These are phyloP conservation scores for Brachionus asplanchnoidis DNA, from an alignment of 1,140 invertebrate species.

Conservation along the genomic window DNA sequence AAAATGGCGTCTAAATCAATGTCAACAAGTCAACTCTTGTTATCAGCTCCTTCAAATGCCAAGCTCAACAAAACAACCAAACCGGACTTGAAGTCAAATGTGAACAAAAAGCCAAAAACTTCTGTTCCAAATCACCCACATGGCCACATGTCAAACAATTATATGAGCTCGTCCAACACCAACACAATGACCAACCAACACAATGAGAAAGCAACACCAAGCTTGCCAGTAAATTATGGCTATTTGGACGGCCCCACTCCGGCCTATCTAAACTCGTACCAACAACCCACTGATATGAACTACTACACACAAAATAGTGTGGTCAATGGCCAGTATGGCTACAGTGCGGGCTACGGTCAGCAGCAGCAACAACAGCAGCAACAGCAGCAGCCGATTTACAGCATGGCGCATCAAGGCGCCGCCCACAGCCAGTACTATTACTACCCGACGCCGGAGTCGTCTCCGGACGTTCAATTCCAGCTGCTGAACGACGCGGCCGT, in stretches of 20 bases:
- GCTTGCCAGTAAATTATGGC: background rate
- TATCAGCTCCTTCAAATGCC: background rate
- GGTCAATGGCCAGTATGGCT: background rate
- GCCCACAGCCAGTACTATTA: constrained; percentile 20
- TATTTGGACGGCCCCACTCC: background rate
- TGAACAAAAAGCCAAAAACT: background rate
- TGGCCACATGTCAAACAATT: background rate
- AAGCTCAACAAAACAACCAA: background rate
- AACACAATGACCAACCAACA: background rate
- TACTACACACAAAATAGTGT: background rate
- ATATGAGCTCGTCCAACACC: background rate
- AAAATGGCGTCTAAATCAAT: constrained; percentile 7
- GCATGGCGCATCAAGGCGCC: background rate
- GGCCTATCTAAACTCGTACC: background rate
- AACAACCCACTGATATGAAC: background rate
- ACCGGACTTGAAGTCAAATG: background rate
- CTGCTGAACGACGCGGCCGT: constrained; percentile 24
- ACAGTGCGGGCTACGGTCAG: background rate
- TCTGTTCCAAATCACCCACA: background rate
- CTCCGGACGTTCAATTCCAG: constrained; percentile 36
- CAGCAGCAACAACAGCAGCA: background rate
- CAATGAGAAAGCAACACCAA: background rate
- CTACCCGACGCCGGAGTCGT: constrained; percentile 29
- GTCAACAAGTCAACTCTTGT: background rate
- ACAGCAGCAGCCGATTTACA: background rate